These are phyloP conservation scores for Oreohelix idahoensis DNA, from an alignment of 1,140 invertebrate genomes.

Conservation along the genomic window DNA sequence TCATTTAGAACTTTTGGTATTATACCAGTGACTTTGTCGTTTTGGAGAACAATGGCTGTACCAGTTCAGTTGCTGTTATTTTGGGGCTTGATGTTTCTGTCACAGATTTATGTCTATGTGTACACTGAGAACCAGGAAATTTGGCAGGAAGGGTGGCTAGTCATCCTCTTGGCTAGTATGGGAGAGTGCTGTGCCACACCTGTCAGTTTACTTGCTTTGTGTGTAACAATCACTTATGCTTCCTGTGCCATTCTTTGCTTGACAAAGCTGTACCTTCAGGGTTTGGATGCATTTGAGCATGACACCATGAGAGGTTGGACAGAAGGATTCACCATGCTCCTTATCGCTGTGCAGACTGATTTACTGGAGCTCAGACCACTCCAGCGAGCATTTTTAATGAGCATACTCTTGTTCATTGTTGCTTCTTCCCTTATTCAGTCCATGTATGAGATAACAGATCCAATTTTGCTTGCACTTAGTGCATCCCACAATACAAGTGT, in stretches of 20 bases:
- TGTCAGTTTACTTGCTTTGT: constrained; percentile 75
- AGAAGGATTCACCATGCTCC: constrained; percentile 77
- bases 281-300: constrained; percentile 69
- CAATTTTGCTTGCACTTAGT: constrained; percentile 75
- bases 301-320: constrained; percentile 75
- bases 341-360: constrained; percentile 77
- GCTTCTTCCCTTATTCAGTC: constrained; percentile 77
- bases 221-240: constrained; percentile 75
- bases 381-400: constrained; percentile 76
- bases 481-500: constrained; percentile 77
- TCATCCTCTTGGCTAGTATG: constrained; percentile 72
- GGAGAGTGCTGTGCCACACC: constrained; percentile 76
- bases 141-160: constrained; percentile 70
- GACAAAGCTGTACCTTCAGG: constrained; percentile 74
- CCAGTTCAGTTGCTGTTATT: constrained; percentile 75
- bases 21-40: constrained; percentile 66
- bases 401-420: constrained; percentile 76
- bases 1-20: constrained; percentile 69
- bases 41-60: constrained; percentile 73
- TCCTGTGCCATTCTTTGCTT: constrained; percentile 74
- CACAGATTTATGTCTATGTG: constrained; percentile 70
- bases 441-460: constrained; percentile 77
- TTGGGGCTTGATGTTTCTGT: constrained; percentile 73
- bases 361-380: constrained; percentile 75
- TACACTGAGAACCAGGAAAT: constrained; percentile 50